phyloP scores from a whole-genome alignment of 2,888 invertebrate genomes.

The Sarcophaga carnaria region DNA sequence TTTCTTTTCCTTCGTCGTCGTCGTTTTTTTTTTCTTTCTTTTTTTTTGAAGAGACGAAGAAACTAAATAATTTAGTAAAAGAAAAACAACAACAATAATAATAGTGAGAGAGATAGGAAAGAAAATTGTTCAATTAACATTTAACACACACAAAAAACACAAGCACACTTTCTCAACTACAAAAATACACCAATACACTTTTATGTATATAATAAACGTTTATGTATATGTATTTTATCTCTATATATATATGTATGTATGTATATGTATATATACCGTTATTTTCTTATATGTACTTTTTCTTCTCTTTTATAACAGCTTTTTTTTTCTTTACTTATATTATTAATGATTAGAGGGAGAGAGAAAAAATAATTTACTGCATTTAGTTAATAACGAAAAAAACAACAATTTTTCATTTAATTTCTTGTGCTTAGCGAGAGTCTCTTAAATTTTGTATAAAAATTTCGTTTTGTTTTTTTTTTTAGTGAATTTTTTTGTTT shows the following conservation, averaged over 20 bases:
- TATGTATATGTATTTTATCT: constrained; percentile 38
- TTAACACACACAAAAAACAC: constrained; percentile 66
- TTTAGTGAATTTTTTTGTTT: constrained; percentile 2
- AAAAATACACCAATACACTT: constrained; percentile 61
- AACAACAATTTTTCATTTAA: not conserved
- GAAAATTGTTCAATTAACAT: constrained; percentile 62
- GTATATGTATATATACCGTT: constrained; percentile 64
- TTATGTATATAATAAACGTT: constrained; percentile 60
- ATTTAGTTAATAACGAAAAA: constrained; percentile 47
- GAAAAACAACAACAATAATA: too few species aligned
- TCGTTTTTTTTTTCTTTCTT: not conserved
- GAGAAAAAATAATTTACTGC: constrained; percentile 35
- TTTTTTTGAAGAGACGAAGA: constrained; percentile 30
- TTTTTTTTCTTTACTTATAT: constrained; percentile 24
- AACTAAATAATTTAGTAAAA: not conserved
- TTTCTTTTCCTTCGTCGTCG: constrained; percentile 59
- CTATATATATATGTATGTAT: constrained; percentile 57
- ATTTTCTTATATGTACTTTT: constrained; percentile 59
- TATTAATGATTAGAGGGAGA: constrained; percentile 30
- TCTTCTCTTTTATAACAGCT: constrained; percentile 61
- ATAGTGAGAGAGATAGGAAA: not conserved
- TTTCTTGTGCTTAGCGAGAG: constrained; percentile 59
- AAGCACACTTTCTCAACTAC: constrained; percentile 43
- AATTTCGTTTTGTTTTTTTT: constrained; percentile 42
- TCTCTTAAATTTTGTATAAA: constrained; percentile 24